phyloP scores from a whole-genome alignment of 2,888 invertebrate genomes.

The Pollenia labialis region DNA sequence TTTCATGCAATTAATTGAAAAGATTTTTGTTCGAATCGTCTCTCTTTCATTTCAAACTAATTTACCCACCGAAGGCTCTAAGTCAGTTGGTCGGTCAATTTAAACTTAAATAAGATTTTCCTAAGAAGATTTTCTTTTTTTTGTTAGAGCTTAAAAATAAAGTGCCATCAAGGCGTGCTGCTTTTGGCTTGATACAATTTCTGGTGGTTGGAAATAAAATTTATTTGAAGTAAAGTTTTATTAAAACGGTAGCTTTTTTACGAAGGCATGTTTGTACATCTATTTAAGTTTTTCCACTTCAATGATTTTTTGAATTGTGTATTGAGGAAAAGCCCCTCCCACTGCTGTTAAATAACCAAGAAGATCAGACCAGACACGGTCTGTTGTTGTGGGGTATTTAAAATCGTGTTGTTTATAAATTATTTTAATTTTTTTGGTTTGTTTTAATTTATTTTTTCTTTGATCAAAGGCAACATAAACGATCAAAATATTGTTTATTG shows the following conservation, averaged over 20 bases:
- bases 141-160: constrained; percentile 35
- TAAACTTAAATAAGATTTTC: constrained; percentile 66
- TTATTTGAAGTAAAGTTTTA: constrained; percentile 23
- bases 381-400: constrained; percentile 45
- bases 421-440: constrained; percentile 70
- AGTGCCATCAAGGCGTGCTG: constrained; percentile 70
- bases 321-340: constrained; percentile 43
- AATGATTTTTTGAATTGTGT: constrained; percentile 35
- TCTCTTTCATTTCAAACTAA: background rate
- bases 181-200: constrained; percentile 15
- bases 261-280: constrained; percentile 47
- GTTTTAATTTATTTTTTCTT: constrained; percentile 78
- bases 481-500: constrained; percentile 78
- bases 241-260: constrained; percentile 66
- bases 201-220: background rate
- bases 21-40: background rate
- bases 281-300: constrained; percentile 59
- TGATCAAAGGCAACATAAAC: constrained; percentile 78
- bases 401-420: constrained; percentile 59
- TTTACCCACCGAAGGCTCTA: constrained; percentile 51
- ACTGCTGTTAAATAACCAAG: constrained; percentile 11
- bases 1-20: constrained; percentile 61
- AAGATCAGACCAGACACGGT: constrained; percentile 1
- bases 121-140: constrained; percentile 42
- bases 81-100: constrained; percentile 71